phyloP scores from a whole-genome alignment of 2,888 invertebrate genomes.

The Drosophila buzzatii region DNA sequence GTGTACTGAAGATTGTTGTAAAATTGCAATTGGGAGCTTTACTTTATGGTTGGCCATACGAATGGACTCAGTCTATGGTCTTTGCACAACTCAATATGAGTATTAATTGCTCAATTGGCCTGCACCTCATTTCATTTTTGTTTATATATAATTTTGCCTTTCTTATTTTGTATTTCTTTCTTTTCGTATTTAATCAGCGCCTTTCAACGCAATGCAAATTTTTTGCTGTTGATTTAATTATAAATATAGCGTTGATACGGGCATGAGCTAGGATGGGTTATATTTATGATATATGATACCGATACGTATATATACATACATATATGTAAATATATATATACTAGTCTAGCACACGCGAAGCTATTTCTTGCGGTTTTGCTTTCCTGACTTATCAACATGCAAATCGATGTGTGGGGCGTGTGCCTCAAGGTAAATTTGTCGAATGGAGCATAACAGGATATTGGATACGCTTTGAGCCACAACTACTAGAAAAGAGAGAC shows the following conservation, averaged over 20 bases:
- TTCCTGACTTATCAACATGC: conserved; percentile 36
- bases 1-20: conserved; percentile 13
- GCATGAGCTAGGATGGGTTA: conserved; percentile 20
- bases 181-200: conserved; percentile 36
- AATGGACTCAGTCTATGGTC: conserved; percentile 4
- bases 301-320: not conserved
- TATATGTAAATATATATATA: not conserved
- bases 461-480: conserved; percentile 13
- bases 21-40: conserved; percentile 18
- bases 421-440: conserved; percentile 35
- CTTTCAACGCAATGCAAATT: conserved; percentile 52
- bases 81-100: conserved; percentile 10
- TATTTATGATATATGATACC: conserved; percentile 43
- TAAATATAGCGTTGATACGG: conserved; percentile 27
- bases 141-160: not conserved
- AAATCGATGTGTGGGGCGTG: conserved; percentile 24
- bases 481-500: not conserved
- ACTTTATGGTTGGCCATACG: conserved; percentile 19
- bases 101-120: conserved; percentile 52
- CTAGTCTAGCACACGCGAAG: conserved; percentile 38
- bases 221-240: conserved; percentile 42
- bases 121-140: conserved; percentile 22
- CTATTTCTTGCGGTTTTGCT: conserved; percentile 49
- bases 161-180: conserved; percentile 12
- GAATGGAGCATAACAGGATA: conserved; percentile 14